phyloP scores from a whole-genome alignment of 2,888 invertebrate species.

The Cancer borealis region DNA sequence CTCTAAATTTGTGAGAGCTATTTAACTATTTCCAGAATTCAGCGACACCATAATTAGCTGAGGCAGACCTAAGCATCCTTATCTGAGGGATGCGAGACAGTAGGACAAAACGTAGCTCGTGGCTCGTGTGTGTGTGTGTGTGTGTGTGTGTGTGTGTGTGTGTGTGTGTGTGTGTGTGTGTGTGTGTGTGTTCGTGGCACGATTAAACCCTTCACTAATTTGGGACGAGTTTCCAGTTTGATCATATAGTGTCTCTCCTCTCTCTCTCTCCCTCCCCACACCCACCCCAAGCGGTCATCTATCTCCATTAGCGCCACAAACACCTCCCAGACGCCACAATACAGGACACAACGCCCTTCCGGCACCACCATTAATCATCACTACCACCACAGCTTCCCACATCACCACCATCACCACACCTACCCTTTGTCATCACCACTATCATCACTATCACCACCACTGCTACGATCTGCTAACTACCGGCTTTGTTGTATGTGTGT shows the following conservation, averaged over 20 bases:
- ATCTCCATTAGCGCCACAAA: slow-evolving; percentile 26
- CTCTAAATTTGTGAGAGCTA: slow-evolving; percentile 8
- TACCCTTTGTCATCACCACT: neutral
- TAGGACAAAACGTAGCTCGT: neutral
- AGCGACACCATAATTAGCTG: slow-evolving; percentile 4
- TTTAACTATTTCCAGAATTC: slow-evolving; percentile 20
- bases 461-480: neutral
- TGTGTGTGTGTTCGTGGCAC: too few species aligned
- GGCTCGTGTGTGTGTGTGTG: neutral
- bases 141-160: too few species aligned
- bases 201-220: neutral
- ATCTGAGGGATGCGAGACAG: slow-evolving; percentile 24
- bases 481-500: neutral
- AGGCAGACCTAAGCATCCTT: slow-evolving; percentile 13
- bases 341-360: neutral
- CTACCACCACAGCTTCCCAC: neutral
- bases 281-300: neutral
- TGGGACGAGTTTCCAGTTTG: neutral
- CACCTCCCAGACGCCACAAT: neutral
- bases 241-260: neutral
- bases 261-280: neutral
- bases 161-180: too few species aligned
- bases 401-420: neutral
- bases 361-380: slow-evolving; percentile 1
- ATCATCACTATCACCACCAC: neutral